A percentile compares a stretch with the other conserved stretches of the same genome.
phyloP scores from a whole-genome alignment of 2,888 invertebrate species.

The Rhyacophila evoluta region DNA sequence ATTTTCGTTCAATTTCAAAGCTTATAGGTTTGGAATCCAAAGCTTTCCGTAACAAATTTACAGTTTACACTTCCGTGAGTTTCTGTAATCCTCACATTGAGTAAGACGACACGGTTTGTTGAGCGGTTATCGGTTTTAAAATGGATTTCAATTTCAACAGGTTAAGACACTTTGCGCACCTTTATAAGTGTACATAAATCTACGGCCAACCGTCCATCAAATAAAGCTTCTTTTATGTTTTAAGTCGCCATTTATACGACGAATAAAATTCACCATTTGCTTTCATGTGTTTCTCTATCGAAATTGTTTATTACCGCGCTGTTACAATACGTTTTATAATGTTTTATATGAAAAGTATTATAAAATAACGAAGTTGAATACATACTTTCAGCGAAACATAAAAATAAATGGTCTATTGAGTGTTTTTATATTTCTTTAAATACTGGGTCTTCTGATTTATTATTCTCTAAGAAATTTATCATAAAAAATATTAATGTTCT shows the following conservation, averaged over 20 bases:
- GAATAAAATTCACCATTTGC: neutral
- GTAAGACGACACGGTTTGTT: constrained; percentile 33
- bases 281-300: too few relatives aligned
- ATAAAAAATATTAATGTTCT: too few relatives aligned
- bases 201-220: neutral
- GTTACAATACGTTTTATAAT: too few relatives aligned
- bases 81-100: constrained; percentile 23
- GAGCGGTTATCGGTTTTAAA: constrained; percentile 48
- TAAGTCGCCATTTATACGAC: constrained; percentile 4
- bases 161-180: constrained; percentile 29
- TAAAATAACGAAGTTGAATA: too few relatives aligned
- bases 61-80: constrained; percentile 10
- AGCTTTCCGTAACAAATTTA: neutral
- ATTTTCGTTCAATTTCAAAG: neutral
- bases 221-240: constrained; percentile 1
- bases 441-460: too few relatives aligned
- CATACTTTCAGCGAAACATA: too few relatives aligned
- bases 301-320: too few relatives aligned
- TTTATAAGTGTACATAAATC: neutral
- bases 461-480: too few relatives aligned
- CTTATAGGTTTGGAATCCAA: neutral
- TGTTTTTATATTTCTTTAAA: too few relatives aligned
- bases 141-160: constrained; percentile 46
- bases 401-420: too few relatives aligned
- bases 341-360: too few relatives aligned